A percentile compares a stretch with the other conserved stretches of the same genome.
These are phyloP conservation scores for Argya squamiceps DNA, from an alignment of 2,797 vertebrate genomes.

Conservation along the genomic window DNA sequence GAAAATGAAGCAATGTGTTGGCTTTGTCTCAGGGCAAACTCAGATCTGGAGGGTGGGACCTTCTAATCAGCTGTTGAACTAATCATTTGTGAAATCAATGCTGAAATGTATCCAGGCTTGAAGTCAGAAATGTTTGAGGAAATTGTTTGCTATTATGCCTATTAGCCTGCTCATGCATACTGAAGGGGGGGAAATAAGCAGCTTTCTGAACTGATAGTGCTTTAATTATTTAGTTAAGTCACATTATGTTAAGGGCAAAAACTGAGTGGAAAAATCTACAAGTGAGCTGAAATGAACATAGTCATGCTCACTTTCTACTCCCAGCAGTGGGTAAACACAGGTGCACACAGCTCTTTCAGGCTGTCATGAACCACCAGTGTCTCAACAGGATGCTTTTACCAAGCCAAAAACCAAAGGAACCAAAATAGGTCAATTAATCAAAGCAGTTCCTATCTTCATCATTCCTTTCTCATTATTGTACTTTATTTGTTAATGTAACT, in stretches of 20 bases:
- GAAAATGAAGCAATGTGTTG: background rate
- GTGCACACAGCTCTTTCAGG: background rate
- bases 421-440: slow-evolving; percentile 56
- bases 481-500: background rate
- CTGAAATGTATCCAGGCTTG: background rate
- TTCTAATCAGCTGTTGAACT: background rate
- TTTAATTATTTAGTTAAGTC: slow-evolving; percentile 37
- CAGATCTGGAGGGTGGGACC: background rate
- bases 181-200: background rate
- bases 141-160: background rate
- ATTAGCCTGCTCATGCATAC: background rate
- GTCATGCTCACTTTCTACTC: background rate
- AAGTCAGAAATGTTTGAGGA: background rate
- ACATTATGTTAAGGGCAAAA: background rate
- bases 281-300: background rate
- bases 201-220: background rate
- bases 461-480: slow-evolving; percentile 56
- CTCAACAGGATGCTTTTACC: background rate
- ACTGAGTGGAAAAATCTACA: background rate
- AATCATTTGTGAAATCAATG: slow-evolving; percentile 5
- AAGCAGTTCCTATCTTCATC: slow-evolving; percentile 27
- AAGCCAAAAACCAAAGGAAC: slow-evolving; percentile 8
- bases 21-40: background rate
- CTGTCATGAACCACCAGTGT: background rate
- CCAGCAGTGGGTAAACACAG: background rate